Percentiles rank a stretch among this genome's conserved stretches.
phyloP scores from a whole-genome alignment of 2,113 vertebrate genomes.

The Bubalus kerabau region DNA sequence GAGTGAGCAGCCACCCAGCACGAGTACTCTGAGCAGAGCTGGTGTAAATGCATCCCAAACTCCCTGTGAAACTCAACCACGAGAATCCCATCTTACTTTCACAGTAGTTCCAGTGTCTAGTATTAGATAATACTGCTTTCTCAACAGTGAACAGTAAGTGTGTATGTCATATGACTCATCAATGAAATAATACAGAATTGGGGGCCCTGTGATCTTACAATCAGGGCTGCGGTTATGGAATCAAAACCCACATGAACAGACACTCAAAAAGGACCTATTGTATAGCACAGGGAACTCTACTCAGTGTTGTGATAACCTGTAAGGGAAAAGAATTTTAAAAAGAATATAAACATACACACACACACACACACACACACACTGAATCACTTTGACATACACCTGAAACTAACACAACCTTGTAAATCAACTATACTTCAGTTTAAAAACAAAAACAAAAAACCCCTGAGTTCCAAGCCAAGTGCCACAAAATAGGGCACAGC shows the following conservation, averaged over 20 bases:
- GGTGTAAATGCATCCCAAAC: background rate
- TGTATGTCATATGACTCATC: background rate
- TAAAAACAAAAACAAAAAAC: background rate
- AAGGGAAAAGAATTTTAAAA: background rate
- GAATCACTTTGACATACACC: background rate
- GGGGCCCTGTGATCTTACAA: background rate
- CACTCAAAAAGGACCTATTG: background rate
- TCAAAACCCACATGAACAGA: background rate
- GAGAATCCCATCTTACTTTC: background rate
- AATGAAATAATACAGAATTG: background rate
- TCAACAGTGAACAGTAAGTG: background rate
- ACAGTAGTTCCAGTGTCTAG: background rate
- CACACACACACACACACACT: background rate
- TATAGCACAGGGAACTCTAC: background rate
- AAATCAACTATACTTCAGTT: background rate
- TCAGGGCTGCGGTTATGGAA: background rate
- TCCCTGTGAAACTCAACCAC: background rate
- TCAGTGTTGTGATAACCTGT: background rate
- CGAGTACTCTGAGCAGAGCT: background rate
- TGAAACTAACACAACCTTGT: background rate
- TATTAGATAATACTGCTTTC: background rate
- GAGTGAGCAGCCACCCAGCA: fast-evolving
- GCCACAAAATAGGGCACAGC: fast-evolving
- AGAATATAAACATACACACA: background rate
- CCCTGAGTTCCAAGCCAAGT: background rate